A percentile compares a stretch with the other conserved stretches of the same genome.
These are phyloP conservation scores for Bovichtus diacanthus DNA, from an alignment of 2,797 vertebrate species.

Conservation along the genomic window DNA sequence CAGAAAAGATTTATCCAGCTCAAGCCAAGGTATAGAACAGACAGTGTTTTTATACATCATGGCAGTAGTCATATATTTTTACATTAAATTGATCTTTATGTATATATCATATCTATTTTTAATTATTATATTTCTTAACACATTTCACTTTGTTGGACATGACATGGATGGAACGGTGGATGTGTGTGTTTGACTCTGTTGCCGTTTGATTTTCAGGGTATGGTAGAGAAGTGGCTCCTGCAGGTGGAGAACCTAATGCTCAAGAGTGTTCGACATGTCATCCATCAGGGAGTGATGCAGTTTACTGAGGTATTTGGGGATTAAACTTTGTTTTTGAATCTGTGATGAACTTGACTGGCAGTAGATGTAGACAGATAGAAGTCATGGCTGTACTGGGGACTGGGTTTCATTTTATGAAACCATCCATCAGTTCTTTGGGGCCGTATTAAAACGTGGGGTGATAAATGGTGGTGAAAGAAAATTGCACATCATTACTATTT, in stretches of 20 bases:
- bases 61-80: neutral
- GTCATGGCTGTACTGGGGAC: neutral
- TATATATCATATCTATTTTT: neutral
- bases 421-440: neutral
- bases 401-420: neutral
- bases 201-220: slow-evolving; percentile 83
- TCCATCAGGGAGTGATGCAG: slow-evolving; percentile 85
- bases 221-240: slow-evolving; percentile 96
- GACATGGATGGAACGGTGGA: neutral
- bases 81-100: neutral
- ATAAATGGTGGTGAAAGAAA: neutral
- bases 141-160: neutral
- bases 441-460: neutral
- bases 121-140: neutral
- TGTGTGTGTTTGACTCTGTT: neutral
- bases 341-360: neutral
- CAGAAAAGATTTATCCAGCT: slow-evolving; percentile 86
- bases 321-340: neutral
- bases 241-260: slow-evolving; percentile 93
- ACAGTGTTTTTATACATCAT: neutral
- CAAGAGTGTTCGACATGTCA: slow-evolving; percentile 87
- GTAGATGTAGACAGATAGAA: neutral
- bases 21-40: slow-evolving; percentile 86
- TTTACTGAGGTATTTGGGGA: slow-evolving; percentile 85
- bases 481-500: neutral